phyloP scores from a whole-genome alignment of 1,140 invertebrate genomes.

The Amyelois transitella region DNA sequence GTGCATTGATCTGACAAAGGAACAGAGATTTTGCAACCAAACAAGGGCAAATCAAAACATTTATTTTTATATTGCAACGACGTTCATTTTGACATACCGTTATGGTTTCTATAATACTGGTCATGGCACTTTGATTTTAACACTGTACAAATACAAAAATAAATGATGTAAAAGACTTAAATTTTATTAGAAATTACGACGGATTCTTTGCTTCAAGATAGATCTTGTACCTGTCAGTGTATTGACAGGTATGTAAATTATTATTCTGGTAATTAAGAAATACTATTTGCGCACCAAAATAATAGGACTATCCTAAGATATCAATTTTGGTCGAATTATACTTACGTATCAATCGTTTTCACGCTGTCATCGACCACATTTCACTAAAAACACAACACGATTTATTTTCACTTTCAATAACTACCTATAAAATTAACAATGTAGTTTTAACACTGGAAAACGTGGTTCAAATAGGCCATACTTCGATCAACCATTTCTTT shows the following conservation, averaged over 20 bases:
- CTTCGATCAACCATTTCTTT: slow-evolving; percentile 41
- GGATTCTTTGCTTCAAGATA: slow-evolving; percentile 28
- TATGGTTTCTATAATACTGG: slow-evolving; percentile 17
- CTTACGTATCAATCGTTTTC: slow-evolving; percentile 67
- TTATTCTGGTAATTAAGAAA: slow-evolving; percentile 44
- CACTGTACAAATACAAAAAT: slow-evolving; percentile 32
- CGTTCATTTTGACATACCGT: slow-evolving; percentile 30
- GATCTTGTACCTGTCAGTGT: slow-evolving; percentile 47
- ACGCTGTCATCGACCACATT: slow-evolving; percentile 70
- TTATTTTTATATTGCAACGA: slow-evolving; percentile 31
- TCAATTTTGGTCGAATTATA: slow-evolving; percentile 54
- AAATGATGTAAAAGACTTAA: slow-evolving; percentile 26
- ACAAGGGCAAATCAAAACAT: slow-evolving; percentile 60
- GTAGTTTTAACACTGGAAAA: slow-evolving; percentile 41
- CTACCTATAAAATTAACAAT: slow-evolving; percentile 6
- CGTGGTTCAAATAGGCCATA: slow-evolving; percentile 41
- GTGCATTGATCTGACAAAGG: slow-evolving; percentile 62
- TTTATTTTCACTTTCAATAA: not conserved
- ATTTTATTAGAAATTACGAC: slow-evolving; percentile 35
- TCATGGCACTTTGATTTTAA: slow-evolving; percentile 45
- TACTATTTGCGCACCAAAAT: not conserved
- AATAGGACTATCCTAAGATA: slow-evolving; percentile 4
- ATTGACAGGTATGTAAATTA: slow-evolving; percentile 34
- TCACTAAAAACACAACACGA: slow-evolving; percentile 49
- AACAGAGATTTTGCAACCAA: slow-evolving; percentile 64